Percentiles rank a stretch among this genome's conserved stretches.
Conservation (phyloP, 2,888 invertebrate genomes). For the Thera obeliscata region DNA sequence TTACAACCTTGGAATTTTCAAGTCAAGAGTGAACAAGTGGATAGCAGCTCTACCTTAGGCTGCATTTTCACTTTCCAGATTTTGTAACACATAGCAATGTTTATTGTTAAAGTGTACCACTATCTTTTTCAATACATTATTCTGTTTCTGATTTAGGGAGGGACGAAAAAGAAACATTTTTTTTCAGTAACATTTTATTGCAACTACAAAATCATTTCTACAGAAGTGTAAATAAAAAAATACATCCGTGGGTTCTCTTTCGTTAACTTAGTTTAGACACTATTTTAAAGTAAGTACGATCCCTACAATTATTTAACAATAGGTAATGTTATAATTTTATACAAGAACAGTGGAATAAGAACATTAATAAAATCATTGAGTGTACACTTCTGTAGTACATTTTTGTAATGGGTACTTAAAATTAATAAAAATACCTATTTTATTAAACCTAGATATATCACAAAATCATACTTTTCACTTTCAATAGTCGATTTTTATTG, state of each 20-base stretch:
- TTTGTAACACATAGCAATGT: too few relatives aligned
- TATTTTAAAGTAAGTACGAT: not conserved
- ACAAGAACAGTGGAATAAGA: not conserved
- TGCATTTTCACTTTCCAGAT: too few relatives aligned
- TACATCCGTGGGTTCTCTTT: too few relatives aligned
- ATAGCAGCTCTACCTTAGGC: too few relatives aligned
- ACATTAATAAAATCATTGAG: constrained; percentile 2
- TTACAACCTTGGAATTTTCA: too few relatives aligned
- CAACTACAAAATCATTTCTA: constrained; percentile 61
- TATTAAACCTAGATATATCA: constrained; percentile 40
- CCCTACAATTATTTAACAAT: not conserved
- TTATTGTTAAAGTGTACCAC: too few relatives aligned
- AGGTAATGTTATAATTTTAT: too few relatives aligned
- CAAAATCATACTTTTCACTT: constrained; percentile 41
- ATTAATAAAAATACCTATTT: constrained; percentile 31
- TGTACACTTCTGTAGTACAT: constrained; percentile 39
- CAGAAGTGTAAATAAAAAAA: constrained; percentile 46
- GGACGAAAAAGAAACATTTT: not conserved
- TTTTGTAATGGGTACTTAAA: constrained; percentile 34
- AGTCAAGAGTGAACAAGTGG: too few relatives aligned
- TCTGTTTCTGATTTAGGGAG: too few relatives aligned
- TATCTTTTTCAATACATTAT: too few relatives aligned
- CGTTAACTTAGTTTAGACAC: not conserved
- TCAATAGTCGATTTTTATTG: constrained; percentile 29
- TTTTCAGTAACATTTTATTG: constrained; percentile 64